These are phyloP conservation scores for Anoplius nigerrimus DNA, from an alignment of 2,888 invertebrate species.

Conservation along the genomic window DNA sequence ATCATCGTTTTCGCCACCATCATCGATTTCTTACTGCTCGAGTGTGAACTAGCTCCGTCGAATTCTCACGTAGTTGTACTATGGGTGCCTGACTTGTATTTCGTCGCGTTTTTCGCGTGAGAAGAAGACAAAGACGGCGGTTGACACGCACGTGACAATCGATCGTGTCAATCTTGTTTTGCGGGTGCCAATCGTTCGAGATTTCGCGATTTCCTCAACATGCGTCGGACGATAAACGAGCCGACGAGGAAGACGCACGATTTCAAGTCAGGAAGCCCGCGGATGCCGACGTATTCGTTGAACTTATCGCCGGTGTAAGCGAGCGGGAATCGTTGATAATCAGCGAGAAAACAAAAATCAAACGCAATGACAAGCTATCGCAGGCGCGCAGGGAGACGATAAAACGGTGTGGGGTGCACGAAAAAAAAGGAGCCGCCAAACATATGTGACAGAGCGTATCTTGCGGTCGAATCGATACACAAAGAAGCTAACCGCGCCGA, in stretches of 20 bases:
- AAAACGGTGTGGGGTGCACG: too few species aligned
- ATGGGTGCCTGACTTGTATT: too few species aligned
- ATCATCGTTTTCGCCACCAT: too few species aligned
- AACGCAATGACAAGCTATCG: slow-evolving; percentile 35
- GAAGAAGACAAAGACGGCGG: too few species aligned
- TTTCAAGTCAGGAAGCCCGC: slow-evolving; percentile 27
- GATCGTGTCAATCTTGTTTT: slow-evolving; percentile 33
- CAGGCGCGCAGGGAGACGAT: not conserved
- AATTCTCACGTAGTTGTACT: too few species aligned
- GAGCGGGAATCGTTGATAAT: slow-evolving; percentile 39
- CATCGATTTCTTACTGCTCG: slow-evolving; percentile 1
- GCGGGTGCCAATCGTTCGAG: slow-evolving; percentile 12
- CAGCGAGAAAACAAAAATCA: slow-evolving; percentile 46
- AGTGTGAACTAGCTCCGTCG: too few species aligned
- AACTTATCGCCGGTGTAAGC: slow-evolving; percentile 31
- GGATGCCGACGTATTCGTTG: slow-evolving; percentile 18
- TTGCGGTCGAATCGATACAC: not conserved
- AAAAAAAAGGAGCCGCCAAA: not conserved
- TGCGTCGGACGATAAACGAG: slow-evolving; percentile 32
- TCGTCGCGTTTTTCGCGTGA: too few species aligned
- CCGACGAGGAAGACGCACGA: slow-evolving; percentile 25
- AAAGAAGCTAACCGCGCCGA: too few species aligned
- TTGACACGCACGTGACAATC: too few species aligned
- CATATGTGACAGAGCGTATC: not conserved
- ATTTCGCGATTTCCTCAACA: not conserved